Base-by-base conservation (phyloP, 2,113 vertebrate genomes). In the Propithecus coquereli region DNA sequence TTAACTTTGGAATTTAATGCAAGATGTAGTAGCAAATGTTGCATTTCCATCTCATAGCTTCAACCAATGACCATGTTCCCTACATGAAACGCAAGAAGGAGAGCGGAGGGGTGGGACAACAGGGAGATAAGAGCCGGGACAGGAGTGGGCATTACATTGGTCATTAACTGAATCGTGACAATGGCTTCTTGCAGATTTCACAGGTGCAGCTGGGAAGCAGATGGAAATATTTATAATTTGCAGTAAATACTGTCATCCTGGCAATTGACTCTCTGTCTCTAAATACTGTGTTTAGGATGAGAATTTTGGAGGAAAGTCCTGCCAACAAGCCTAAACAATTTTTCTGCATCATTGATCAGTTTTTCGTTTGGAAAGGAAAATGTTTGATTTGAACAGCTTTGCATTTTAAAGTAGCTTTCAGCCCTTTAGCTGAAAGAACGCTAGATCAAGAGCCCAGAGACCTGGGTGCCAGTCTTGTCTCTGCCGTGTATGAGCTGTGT, bases 21-120 rank as follows among this genome's bases (percentile, higher is more conserved):
- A 88, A 98, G 82, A 82, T 89, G 45, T 30, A 88, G 68, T 10
- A 94, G 82, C n/a, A 97, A 97, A 96, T 32, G 45, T 10, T 80
- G 40, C 59, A 13, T 34, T 45, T 47, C 95, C 66, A 70, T 45
- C 97, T 91, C 71, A 7, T 65, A 80, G 37, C 65, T 73, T 87
- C 68, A 74, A 92, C 40, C 61, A 77, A 45, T 83, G 23, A 80
- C 30, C 32, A 10, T 43, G 13, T 7, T 2, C 88, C 92, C 86
- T 95, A 22, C 3, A 37, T 65, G 88, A 84, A 96, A 45, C 2
- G 7, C 50, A 89, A 47, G 16, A 90, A 34, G 10, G 23, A 25
- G 70, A 91, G 3, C 30, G 68, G 45, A 6, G 63, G 18, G 59
- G 6, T 17, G 37, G 23, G n/a, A 17, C 79, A 3, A 10, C 18